Evolutionary conservation across 2,797 vertebrate species (phyloP), one percentile per base, ranked within the genome.

Genomic region (Sphaeramia orbicularis): DNA sequence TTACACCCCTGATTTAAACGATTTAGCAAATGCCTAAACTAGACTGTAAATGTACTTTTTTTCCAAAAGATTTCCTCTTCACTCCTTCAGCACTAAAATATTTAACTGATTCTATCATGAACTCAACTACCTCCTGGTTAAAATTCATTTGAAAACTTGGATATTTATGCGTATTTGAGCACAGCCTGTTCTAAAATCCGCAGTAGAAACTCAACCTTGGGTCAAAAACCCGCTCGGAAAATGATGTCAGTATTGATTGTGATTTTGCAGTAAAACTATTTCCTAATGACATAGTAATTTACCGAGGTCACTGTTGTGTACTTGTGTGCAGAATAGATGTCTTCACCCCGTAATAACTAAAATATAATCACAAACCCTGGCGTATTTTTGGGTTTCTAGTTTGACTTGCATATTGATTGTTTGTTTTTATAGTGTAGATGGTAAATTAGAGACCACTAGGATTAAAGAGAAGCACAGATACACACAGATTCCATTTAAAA

Each of bases 241-340:
- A 69, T 14, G 47, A 18, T 51, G 53, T 63, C 30, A 30, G 78
- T 56, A 66, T 67, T 59, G 67, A 80, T 57, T n/a, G n/a, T n/a
- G n/a, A n/a, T n/a, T n/a, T n/a, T n/a, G n/a, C n/a, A n/a, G n/a
- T n/a, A n/a, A n/a, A n/a, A n/a, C 61, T 49, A 16, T 44, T 79
- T 30, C 56, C 45, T 54, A 27, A 62, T 35, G 7, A 7, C 30
- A 27, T 44, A 7, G 15, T 54, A 21, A 66, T 58, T 78, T 10
- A 56, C 50, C n/a, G 40, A 60, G 40, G 40, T 7, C 6, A 7
- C 15, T 9, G 13, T 15, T 3, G 3, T 30, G 27, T 7, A 47
- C 44, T 21, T 13, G 44, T 11, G 45, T 13, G 7, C 27, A 30
- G 27, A 30, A 3, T 30, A 7, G 27, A n/a, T n/a, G n/a, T n/a